These are phyloP conservation scores for Platichthys stellatus DNA, from an alignment of 2,113 vertebrate genomes.

Conservation along the genomic window DNA sequence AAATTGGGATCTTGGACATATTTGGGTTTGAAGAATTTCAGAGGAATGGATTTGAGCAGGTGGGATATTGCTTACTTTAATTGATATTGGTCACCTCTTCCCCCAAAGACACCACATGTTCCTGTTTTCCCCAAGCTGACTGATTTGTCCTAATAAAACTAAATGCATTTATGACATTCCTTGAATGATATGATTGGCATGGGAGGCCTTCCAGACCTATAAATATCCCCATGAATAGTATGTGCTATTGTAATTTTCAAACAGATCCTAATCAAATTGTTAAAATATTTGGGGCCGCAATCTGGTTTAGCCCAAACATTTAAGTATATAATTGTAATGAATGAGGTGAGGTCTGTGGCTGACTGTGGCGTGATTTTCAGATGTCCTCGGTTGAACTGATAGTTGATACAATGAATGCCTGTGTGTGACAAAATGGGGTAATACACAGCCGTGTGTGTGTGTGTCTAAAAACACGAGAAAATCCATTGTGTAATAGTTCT, in stretches of 20 bases:
- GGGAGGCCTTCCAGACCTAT: not conserved
- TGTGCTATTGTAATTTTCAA: conserved; percentile 17
- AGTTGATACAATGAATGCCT: conserved; percentile 60
- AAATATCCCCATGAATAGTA: conserved; percentile 19
- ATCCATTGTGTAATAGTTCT: not conserved
- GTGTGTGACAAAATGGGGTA: conserved; percentile 44
- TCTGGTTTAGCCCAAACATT: conserved; percentile 34
- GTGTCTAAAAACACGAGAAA: not conserved
- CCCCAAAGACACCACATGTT: not conserved
- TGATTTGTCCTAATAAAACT: not conserved
- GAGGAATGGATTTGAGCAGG: conserved; percentile 93
- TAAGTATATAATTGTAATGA: conserved; percentile 62
- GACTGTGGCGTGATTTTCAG: conserved; percentile 58
- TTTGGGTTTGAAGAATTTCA: conserved; percentile 96
- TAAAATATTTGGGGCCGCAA: conserved; percentile 39
- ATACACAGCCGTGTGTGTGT: conserved; percentile 6
- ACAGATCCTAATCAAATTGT: conserved; percentile 48
- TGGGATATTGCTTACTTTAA: conserved; percentile 57
- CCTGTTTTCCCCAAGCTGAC: not conserved
- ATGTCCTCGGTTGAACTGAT: conserved; percentile 75
- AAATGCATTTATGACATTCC: conserved; percentile 24
- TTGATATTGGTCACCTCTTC: not conserved
- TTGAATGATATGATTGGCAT: not conserved
- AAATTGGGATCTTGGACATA: conserved; percentile 92
- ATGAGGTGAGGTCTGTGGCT: conserved; percentile 62